Conservation (phyloP, 2,888 invertebrate species). For the Serripes groenlandicus region DNA sequence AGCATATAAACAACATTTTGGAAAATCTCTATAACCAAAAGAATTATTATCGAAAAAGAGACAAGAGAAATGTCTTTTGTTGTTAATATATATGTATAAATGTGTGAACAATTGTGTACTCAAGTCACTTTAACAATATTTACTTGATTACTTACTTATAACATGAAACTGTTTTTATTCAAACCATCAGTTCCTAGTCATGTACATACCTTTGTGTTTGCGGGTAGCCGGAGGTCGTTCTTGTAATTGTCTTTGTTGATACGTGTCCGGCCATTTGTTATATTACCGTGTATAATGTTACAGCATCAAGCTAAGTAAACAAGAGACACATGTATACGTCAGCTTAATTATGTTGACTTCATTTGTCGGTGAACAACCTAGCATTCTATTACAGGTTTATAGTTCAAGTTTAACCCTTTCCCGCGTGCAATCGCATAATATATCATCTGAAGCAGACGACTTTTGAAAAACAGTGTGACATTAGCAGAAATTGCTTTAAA, state of each 20-base stretch:
- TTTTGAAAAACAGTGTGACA: background rate
- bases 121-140: too few relatives aligned
- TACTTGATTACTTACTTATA: too few relatives aligned
- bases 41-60: background rate
- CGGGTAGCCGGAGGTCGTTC: background rate
- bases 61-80: background rate
- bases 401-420: background rate
- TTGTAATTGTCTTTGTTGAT: slow-evolving; percentile 1
- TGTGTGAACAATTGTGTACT: background rate
- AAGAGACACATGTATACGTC: slow-evolving; percentile 14
- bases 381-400: background rate
- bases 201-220: slow-evolving; percentile 1
- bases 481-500: too few relatives aligned
- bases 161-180: background rate
- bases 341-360: background rate
- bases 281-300: background rate
- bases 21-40: too few relatives aligned
- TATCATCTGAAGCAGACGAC: background rate
- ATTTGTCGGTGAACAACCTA: background rate
- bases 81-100: background rate
- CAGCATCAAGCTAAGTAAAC: slow-evolving; percentile 18
- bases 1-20: too few relatives aligned
- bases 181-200: background rate
- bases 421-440: background rate
- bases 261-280: slow-evolving; percentile 9